Evolutionary conservation across 2,888 invertebrate genomes (phyloP), one percentile per base, ranked within the genome.

Genomic region (Phaedon cochleariae): DNA sequence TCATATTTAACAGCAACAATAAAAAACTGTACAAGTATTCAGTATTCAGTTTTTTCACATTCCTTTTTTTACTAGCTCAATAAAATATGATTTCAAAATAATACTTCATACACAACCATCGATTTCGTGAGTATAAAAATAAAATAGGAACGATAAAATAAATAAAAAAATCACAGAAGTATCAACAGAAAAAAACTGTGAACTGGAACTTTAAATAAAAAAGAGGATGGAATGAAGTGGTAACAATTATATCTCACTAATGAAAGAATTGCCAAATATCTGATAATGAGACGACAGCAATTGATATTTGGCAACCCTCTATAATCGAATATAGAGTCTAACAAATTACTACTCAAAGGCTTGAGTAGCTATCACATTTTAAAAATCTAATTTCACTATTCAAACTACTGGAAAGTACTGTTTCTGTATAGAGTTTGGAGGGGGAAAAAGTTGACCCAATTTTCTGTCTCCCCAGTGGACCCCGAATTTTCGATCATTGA

Each of bases 191-290:
- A 60, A 60, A 53, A 68, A 57, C 58, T 65, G 59, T 58, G 41
- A 62, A 51, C 45, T 45, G 31, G 41, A 22, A 62, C 62, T 9
- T 45, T 54, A 69, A 67, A 73, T 66, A 70, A 64, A 70, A 65
- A 73, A 59, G 62, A 60, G 46, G 69, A 69, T 69, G 65, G 71
- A 78, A 74, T 70, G 78, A 73, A 79, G 77, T 81, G 82, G 82
- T 82, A 82, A 82, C 82, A 79, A 77, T 72, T 75, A 78, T 74
- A 77, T 81, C 79, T 81, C 80, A 80, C 81, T 80, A 78, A 76
- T 73, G 68, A 67, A 62, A 62, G 62, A 69, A 68, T 49, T 65
- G 71, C 37, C 71, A 65, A 63, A 69, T 64, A 57, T 68, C 18
- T 45, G 46, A 12, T 48, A 54, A 51, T 20, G 31, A 65, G 68